Conservation (phyloP, 2,797 vertebrate genomes). For the Nothura maculosa region DNA sequence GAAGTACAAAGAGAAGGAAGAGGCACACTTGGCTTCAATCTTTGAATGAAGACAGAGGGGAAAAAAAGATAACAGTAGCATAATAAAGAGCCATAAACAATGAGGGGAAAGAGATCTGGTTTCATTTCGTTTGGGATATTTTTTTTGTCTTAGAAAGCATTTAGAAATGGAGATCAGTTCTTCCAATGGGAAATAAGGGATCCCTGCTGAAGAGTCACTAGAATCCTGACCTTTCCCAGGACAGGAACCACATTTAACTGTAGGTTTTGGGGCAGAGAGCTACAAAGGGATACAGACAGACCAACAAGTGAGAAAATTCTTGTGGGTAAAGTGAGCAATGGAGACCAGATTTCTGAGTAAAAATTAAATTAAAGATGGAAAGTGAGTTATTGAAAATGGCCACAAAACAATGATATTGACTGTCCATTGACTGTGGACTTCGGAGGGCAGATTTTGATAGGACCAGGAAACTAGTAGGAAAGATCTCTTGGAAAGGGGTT, state of each 20-base stretch:
- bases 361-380: not conserved
- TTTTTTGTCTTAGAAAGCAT: not conserved
- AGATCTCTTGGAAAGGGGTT: not conserved
- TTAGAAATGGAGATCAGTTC: not conserved
- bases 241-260: not conserved
- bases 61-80: rapidly evolving
- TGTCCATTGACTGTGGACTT: not conserved
- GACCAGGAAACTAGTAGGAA: not conserved
- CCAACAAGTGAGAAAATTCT: not conserved
- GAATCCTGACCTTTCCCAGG: not conserved
- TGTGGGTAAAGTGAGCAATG: not conserved
- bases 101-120: not conserved
- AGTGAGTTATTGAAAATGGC: not conserved
- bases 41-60: not conserved
- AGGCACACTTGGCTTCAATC: not conserved
- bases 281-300: not conserved
- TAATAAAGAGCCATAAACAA: not conserved
- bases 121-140: not conserved
- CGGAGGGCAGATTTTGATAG: not conserved
- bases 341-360: not conserved
- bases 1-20: not conserved
- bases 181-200: not conserved
- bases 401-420: not conserved
- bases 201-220: not conserved
- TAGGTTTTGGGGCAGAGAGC: not conserved